Evolutionary conservation across 2,797 vertebrate genomes (phyloP).

Genomic region (Poliocrania exsul): DNA sequence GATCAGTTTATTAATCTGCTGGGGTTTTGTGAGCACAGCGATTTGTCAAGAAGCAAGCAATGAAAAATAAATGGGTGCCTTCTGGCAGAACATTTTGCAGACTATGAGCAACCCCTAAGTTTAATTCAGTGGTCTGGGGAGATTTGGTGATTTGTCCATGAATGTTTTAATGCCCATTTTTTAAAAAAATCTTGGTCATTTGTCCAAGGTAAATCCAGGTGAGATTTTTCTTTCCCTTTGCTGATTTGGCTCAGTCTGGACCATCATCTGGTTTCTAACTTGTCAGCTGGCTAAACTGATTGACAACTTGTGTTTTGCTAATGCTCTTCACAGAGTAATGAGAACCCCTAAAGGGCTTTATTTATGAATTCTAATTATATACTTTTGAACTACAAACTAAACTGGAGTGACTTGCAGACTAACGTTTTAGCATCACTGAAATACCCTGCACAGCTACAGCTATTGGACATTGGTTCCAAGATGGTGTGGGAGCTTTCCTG

Average conservation of each 20-base stretch:
- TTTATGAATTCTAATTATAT: constrained; percentile 53
- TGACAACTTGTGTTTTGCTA: constrained; percentile 33
- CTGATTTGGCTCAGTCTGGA: neutral
- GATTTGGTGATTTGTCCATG: neutral
- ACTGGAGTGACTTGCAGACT: constrained; percentile 21
- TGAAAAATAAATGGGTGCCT: neutral
- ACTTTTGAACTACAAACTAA: constrained; percentile 39
- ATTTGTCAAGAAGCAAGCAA: neutral
- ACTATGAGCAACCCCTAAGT: neutral
- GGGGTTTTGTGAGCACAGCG: neutral
- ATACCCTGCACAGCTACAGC: neutral
- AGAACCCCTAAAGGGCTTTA: constrained; percentile 46
- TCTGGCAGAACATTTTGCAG: neutral
- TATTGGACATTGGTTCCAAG: neutral
- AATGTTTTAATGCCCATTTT: neutral
- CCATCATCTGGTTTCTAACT: neutral
- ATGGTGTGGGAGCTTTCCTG: neutral
- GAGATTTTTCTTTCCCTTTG: neutral
- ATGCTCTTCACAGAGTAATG: constrained; percentile 37
- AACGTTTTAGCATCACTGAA: neutral
- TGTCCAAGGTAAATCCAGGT: neutral
- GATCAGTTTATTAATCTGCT: constrained; percentile 6
- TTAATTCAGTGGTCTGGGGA: neutral
- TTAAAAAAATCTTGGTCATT: neutral
- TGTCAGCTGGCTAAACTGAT: neutral